A percentile compares a stretch with the other conserved stretches of the same genome.
Evolutionary conservation across 2,113 vertebrate species (phyloP).

Genomic region (Lasiurus borealis): DNA sequence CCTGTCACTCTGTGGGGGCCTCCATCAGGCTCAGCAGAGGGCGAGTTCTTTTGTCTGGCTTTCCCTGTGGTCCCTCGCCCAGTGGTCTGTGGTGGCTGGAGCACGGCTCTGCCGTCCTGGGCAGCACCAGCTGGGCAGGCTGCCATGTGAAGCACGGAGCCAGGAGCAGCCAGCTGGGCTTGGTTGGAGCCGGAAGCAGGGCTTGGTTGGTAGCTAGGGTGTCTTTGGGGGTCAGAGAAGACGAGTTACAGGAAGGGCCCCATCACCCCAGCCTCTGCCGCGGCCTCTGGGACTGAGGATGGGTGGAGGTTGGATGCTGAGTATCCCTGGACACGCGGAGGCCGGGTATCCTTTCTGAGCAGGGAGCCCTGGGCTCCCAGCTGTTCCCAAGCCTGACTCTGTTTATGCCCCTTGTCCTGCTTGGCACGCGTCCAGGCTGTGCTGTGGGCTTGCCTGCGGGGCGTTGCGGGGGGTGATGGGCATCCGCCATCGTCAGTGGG

Average conservation of each 20-base stretch:
- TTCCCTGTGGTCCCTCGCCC: background rate
- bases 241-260: background rate
- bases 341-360: background rate
- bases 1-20: slow-evolving; percentile 47
- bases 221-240: slow-evolving; percentile 53
- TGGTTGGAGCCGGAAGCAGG: slow-evolving; percentile 73
- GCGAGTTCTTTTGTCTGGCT: slow-evolving; percentile 64
- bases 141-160: slow-evolving; percentile 73
- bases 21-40: slow-evolving; percentile 40
- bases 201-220: slow-evolving; percentile 72
- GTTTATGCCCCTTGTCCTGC: slow-evolving; percentile 10
- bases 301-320: background rate
- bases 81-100: slow-evolving; percentile 63
- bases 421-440: slow-evolving; percentile 50
- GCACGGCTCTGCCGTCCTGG: slow-evolving; percentile 74
- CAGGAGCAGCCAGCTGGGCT: slow-evolving; percentile 80
- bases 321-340: background rate
- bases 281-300: background rate
- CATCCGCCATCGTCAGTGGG: background rate
- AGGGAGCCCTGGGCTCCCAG: slow-evolving; percentile 1
- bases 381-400: background rate
- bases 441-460: background rate
- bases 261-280: too few species aligned
- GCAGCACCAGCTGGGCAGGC: slow-evolving; percentile 68
- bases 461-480: background rate